phyloP scores from a whole-genome alignment of 2,113 vertebrate species.

The Vidua macroura region DNA sequence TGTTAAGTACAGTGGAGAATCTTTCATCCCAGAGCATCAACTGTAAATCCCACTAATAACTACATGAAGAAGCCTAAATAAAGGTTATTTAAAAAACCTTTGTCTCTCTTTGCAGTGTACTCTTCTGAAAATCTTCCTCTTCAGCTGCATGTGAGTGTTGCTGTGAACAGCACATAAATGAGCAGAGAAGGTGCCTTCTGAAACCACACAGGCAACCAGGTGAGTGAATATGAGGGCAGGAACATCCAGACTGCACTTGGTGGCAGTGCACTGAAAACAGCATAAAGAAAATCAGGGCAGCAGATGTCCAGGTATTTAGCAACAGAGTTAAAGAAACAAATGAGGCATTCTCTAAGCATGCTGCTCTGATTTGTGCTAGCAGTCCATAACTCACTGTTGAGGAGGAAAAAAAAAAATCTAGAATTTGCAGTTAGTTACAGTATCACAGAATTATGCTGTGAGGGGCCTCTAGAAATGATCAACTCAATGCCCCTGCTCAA shows the following conservation, averaged over 20 bases:
- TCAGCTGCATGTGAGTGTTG: not conserved
- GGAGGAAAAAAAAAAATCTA: not conserved
- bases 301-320: not conserved
- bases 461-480: not conserved
- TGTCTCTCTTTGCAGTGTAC: not conserved
- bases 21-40: not conserved
- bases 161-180: not conserved
- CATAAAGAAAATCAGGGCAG: not conserved
- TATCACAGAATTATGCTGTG: not conserved
- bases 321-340: not conserved
- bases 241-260: not conserved
- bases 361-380: not conserved
- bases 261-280: not conserved
- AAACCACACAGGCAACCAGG: not conserved
- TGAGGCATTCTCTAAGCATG: not conserved
- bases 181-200: not conserved
- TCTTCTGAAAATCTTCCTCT: not conserved
- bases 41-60: not conserved
- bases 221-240: not conserved
- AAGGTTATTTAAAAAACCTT: not conserved
- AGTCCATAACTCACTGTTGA: not conserved
- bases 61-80: not conserved
- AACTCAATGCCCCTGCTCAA: not conserved
- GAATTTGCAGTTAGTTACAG: not conserved
- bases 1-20: not conserved